Percentiles rank a stretch among this genome's conserved stretches.
These are phyloP conservation scores for rabbit (Oryctolagus cuniculus) DNA, from an alignment of 2,113 vertebrate genomes.

Conservation along the genomic window mOryCun1.1 NC_091433.1:121678501-121679000, in stretches of 20 bases:
- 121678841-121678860: not conserved
- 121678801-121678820: not conserved
- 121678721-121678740: not conserved
- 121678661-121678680: not conserved
- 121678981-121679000: not conserved
- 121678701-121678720: not conserved
- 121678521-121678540: too few relatives aligned
- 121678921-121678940: not conserved
- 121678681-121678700: not conserved
- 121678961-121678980: not conserved
- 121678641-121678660: not conserved
- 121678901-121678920: not conserved
- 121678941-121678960: not conserved
- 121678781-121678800: not conserved
- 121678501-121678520: not conserved
- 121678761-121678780: not conserved
- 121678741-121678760: not conserved
- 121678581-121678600: too few relatives aligned
- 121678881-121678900: not conserved
- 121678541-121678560: too few relatives aligned
- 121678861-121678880: not conserved
- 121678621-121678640: not conserved
- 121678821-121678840: not conserved
- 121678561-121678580: too few relatives aligned
- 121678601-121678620: not conserved